These are phyloP conservation scores for Coracias cyanogaster DNA, from an alignment of 2,797 vertebrate genomes.

Conservation along the genomic window DNA sequence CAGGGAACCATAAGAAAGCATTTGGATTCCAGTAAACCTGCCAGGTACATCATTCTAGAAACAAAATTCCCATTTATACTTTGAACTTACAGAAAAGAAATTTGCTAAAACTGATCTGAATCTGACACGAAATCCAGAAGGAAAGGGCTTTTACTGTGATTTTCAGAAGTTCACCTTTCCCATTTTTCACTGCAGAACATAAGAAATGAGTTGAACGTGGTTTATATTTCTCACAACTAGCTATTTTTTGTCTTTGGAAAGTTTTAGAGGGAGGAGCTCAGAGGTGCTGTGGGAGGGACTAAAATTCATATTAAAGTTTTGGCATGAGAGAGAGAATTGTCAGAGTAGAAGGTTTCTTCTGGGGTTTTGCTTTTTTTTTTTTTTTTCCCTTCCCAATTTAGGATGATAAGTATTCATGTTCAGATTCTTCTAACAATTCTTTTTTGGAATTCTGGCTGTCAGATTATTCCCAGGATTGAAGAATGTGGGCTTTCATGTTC, in stretches of 20 bases:
- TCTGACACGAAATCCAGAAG: background rate
- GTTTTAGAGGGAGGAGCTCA: conserved; percentile 60
- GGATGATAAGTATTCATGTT: conserved; percentile 42
- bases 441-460: conserved; percentile 52
- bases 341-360: conserved; percentile 58
- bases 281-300: conserved; percentile 67
- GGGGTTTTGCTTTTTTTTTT: background rate
- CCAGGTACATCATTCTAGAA: background rate
- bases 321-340: conserved; percentile 40
- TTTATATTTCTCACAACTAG: conserved; percentile 27
- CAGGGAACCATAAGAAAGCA: background rate
- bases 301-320: conserved; percentile 69
- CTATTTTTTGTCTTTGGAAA: conserved; percentile 39
- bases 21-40: background rate
- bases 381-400: background rate
- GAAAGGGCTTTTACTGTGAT: background rate
- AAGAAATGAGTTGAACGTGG: background rate
- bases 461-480: conserved; percentile 68
- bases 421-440: conserved; percentile 60
- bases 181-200: background rate
- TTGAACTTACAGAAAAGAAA: background rate
- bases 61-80: background rate
- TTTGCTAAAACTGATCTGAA: background rate
- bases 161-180: background rate
- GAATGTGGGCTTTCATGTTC: conserved; percentile 79